A percentile compares a stretch with the other conserved stretches of the same genome.
Evolutionary conservation across 2,888 invertebrate genomes (phyloP).

Genomic region (Leucania comma): DNA sequence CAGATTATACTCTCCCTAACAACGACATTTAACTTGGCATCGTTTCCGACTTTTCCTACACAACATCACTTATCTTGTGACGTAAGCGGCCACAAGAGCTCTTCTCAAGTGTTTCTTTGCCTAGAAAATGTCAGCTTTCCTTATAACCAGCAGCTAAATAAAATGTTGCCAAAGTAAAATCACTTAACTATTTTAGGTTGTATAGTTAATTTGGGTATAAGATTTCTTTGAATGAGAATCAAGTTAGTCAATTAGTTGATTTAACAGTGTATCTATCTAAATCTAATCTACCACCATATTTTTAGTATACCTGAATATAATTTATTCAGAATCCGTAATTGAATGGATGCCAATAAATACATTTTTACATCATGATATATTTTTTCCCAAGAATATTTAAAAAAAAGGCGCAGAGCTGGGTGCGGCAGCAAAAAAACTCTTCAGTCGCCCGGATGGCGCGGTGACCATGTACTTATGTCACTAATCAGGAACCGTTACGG

Average conservation of each 20-base stretch:
- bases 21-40: constrained; percentile 34
- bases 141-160: constrained; percentile 11
- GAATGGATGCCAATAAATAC: no score
- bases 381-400: no score
- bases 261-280: not conserved
- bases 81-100: constrained; percentile 47
- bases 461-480: no score
- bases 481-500: no score
- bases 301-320: no score
- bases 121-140: constrained; percentile 22
- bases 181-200: constrained; percentile 6
- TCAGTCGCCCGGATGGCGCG: no score
- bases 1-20: constrained; percentile 1
- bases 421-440: no score
- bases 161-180: constrained; percentile 12
- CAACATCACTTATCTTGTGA: constrained; percentile 38
- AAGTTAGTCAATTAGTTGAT: not conserved
- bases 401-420: no score
- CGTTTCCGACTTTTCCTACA: constrained; percentile 20
- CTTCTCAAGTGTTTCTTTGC: constrained; percentile 40
- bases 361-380: no score
- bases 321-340: no score
- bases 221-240: not conserved
- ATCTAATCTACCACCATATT: no score
- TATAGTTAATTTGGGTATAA: not conserved